Evolutionary conservation across 1,140 invertebrate species (phyloP).

Genomic region (Micrasema minimum): DNA sequence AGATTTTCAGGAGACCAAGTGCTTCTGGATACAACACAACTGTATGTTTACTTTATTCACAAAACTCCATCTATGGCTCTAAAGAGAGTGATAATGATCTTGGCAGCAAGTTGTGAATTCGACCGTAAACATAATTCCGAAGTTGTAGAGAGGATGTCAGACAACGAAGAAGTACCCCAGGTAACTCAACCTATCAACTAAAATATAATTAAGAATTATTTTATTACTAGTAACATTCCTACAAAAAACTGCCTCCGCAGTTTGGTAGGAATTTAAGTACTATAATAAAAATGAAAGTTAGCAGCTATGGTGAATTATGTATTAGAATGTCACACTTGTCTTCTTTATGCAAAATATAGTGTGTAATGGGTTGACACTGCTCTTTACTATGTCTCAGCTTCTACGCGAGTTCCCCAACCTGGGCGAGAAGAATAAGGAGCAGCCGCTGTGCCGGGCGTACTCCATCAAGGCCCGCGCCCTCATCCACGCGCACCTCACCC

Average conservation of each 20-base stretch:
- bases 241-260: too few species aligned
- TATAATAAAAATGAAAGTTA: too few species aligned
- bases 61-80: conserved; percentile 95
- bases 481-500: conserved; percentile 91
- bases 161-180: conserved; percentile 94
- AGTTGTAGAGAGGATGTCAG: conserved; percentile 91
- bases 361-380: too few species aligned
- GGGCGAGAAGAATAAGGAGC: conserved; percentile 95
- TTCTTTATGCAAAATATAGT: too few species aligned
- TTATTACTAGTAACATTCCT: too few species aligned
- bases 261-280: too few species aligned
- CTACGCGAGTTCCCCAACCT: conserved; percentile 91
- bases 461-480: conserved; percentile 96
- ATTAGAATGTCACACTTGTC: too few species aligned
- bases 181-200: too few species aligned
- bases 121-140: conserved; percentile 94
- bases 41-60: conserved; percentile 96
- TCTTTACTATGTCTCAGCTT: too few species aligned
- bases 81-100: conserved; percentile 95
- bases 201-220: too few species aligned
- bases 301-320: too few species aligned
- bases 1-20: conserved; percentile 97
- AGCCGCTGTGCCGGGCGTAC: conserved; percentile 93
- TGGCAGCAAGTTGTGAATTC: conserved; percentile 96
- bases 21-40: conserved; percentile 91